Conservation (phyloP, 2,113 vertebrate species). For the Artemisiospiza belli region DNA sequence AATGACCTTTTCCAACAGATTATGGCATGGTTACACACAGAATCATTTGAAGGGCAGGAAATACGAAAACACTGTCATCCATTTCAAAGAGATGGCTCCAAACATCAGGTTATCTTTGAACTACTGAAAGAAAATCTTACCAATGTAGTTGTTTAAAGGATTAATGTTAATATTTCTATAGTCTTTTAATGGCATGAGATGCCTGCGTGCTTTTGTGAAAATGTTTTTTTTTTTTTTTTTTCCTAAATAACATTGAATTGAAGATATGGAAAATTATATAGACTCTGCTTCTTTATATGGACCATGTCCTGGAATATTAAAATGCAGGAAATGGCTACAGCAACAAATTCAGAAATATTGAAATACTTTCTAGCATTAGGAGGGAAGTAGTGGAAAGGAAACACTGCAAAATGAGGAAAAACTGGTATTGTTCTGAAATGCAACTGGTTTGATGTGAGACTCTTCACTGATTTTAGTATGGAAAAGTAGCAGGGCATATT, state of each 20-base stretch:
- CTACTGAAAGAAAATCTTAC: not conserved
- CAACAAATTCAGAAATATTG: not conserved
- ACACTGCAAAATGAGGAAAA: not conserved
- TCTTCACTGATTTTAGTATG: not conserved
- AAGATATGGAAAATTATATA: not conserved
- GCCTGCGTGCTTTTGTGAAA: not conserved
- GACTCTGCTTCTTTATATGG: not conserved
- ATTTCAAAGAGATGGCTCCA: not conserved
- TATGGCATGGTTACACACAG: not conserved
- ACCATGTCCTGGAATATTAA: not conserved
- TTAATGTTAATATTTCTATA: not conserved
- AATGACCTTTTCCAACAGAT: not conserved
- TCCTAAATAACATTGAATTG: not conserved
- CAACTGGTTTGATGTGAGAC: not conserved
- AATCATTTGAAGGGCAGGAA: not conserved
- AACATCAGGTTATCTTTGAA: not conserved
- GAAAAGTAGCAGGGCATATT: not conserved
- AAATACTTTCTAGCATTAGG: not conserved
- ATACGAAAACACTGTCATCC: not conserved
- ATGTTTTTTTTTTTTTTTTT: not conserved
- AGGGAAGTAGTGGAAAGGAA: not conserved
- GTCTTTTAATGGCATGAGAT: not conserved
- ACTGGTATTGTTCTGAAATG: not conserved
- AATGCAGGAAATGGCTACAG: not conserved
- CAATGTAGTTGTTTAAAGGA: not conserved